Conservation (phyloP, 2,113 vertebrate genomes). For the Progne subis region DNA sequence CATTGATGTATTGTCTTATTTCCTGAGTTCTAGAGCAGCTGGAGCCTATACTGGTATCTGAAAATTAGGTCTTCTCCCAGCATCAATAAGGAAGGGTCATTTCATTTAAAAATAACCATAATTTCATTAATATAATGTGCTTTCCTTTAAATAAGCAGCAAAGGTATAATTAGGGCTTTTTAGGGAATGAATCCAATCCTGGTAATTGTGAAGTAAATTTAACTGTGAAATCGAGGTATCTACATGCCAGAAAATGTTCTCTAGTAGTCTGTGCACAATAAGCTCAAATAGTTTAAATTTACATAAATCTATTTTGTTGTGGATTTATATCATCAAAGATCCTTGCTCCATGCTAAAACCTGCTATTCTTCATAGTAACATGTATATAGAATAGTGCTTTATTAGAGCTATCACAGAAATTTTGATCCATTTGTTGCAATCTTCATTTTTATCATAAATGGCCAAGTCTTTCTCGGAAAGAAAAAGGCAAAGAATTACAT, state of each 20-base stretch:
- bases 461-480: background rate
- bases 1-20: background rate
- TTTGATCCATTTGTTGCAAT: background rate
- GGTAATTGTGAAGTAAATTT: constrained; percentile 22
- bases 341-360: background rate
- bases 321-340: background rate
- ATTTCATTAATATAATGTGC: background rate
- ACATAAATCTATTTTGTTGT: background rate
- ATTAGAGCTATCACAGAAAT: background rate
- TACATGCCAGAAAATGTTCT: background rate
- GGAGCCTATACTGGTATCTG: background rate
- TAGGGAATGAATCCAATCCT: background rate
- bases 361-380: background rate
- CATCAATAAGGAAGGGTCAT: background rate
- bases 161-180: background rate
- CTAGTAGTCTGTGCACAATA: background rate
- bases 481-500: background rate
- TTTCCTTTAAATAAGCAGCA: background rate
- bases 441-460: background rate
- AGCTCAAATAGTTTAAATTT: background rate
- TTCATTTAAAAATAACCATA: background rate
- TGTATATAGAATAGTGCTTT: background rate
- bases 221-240: background rate
- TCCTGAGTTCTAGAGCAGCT: background rate
- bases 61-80: background rate